Base-by-base conservation (phyloP, 2,797 vertebrate species). In the Tapera naevia region DNA sequence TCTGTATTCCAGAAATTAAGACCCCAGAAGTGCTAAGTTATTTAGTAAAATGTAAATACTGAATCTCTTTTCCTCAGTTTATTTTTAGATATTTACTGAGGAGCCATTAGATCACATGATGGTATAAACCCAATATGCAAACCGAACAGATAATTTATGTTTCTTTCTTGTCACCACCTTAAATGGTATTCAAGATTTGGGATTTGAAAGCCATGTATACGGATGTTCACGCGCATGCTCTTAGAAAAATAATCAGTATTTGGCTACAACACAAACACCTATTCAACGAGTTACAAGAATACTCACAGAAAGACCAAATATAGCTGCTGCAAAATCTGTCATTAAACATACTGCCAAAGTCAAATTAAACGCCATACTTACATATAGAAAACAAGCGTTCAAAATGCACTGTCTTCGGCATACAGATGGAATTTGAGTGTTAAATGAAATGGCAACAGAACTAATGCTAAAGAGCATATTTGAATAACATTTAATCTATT, bases 291-390 rank as follows among this genome's bases (percentile, higher is more conserved):
- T 89, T 89, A 79, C 66, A 88, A 93, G 87, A 97, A 96, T 91
- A 93, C 80, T 93, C 88, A 76, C 71, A 94, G 83, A 84, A 81
- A 97, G 79, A 94, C 86, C 88, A 96, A 91, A 97, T 89, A 89
- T 95, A 96, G 80, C 75, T 92, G 73, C 88, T 94, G 88, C 57
- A 96, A 96, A 96, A 95, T 93, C 92, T 96, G 95, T 83, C 90
- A 91, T 94, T 90, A 94, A 96, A 62, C 95, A 88, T 93, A 80
- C 91, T 96, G 91, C 86, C 94, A 90, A 97, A 95, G 95, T 95
- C 93, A 95, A 89, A 93, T 80, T 89, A 78, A 96, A 96, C 2
- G 21, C 84, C 92, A 89, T 84, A 91, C 96, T 96, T 91, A 88
- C 96, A 92, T 92, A 82, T 80, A 93, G 88, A 91, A 95, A 95